Evolutionary conservation across 2,888 invertebrate genomes (phyloP), one percentile per base, ranked within the genome.

Genomic region (Drosophila melanocephala): DNA sequence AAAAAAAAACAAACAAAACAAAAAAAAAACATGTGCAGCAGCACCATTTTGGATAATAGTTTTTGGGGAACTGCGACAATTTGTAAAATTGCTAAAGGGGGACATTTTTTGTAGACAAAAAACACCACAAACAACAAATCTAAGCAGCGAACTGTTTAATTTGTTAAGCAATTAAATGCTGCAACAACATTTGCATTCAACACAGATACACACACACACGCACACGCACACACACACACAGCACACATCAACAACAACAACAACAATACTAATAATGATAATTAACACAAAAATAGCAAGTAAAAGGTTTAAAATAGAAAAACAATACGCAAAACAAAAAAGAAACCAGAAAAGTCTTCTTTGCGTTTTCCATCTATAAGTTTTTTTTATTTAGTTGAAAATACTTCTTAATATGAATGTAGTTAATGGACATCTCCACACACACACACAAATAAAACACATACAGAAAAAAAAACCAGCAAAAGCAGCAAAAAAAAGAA

Each of bases 181-280:
- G 77, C 83, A 75, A 71, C 59, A 75, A 57, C 59, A 71, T 58
- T 66, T 66, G 68, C 81, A 75, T 72, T 78, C 57, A 62, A 62
- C 32, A 58, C n/a, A 44, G 9, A 42, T 6, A 42, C 30, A 42
- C 39, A 57, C 39, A 56, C 37, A 28, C 12, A 61, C 30, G 61
- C 33, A 50, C 10, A 75, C 53, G 68, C 37, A 58, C 35, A 60
- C 51, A 71, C 51, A 68, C 39, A 66, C 26, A 67, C 35, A 37
- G 44, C 32, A 58, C 19, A 61, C 28, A 60, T 57, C 42, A 73
- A 50, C n/a, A 32, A 16, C 61, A 58, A 68, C n/a, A 5, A n/a
- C 26, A 47, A 52, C 14, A 67, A 44, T 50, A 73, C 70, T 81
- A 83, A 84, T 77, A 87, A 81, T 89, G 83, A 89, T 83, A 87